phyloP scores from a whole-genome alignment of 2,888 invertebrate species.

The Scaptomyza caliginosa region DNA sequence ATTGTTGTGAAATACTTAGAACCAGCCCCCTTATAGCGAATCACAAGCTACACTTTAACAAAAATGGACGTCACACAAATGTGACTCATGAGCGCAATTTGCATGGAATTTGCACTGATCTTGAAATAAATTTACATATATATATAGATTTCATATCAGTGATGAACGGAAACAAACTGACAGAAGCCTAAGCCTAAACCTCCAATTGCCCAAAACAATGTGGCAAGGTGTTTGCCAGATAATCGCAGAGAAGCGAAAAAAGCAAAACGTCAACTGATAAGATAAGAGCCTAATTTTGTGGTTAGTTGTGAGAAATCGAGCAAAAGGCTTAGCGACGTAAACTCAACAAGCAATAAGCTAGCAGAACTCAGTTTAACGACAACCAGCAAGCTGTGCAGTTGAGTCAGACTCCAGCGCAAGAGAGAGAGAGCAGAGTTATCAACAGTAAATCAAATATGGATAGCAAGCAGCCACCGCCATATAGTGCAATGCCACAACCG shows the following conservation, averaged over 20 bases:
- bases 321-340: neutral
- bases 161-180: constrained; percentile 22
- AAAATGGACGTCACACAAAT: constrained; percentile 16
- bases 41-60: neutral
- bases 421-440: neutral
- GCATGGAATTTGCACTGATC: constrained; percentile 2
- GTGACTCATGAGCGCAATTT: constrained; percentile 24
- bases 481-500: constrained; percentile 53
- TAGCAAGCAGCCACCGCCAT: constrained; percentile 79
- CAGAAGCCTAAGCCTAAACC: constrained; percentile 36
- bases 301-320: neutral
- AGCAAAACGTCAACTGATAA: constrained; percentile 30
- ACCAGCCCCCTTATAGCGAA: neutral
- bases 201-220: constrained; percentile 15
- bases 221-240: constrained; percentile 13
- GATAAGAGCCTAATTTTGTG: constrained; percentile 17
- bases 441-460: constrained; percentile 41
- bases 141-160: neutral
- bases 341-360: neutral
- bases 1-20: constrained; percentile 12
- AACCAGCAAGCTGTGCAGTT: constrained; percentile 46
- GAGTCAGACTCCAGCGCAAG: neutral
- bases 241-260: constrained; percentile 19
- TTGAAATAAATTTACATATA: neutral
- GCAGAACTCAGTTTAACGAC: constrained; percentile 42